Evolutionary conservation across 2,113 vertebrate genomes (phyloP), one percentile per base, ranked within the genome.

Genomic region (Pithys albifrons): DNA sequence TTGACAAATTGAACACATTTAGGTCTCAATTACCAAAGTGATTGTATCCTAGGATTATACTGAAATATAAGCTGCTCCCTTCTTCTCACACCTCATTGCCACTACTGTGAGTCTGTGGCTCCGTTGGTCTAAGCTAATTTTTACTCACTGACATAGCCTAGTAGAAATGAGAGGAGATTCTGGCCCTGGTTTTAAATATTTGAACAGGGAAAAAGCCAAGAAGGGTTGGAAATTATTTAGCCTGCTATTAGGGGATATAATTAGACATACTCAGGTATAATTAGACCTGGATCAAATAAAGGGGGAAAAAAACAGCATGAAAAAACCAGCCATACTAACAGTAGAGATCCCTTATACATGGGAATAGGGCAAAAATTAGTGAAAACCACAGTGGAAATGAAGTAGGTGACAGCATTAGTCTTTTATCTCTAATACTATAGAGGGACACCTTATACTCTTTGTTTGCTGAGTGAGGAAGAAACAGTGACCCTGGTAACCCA

Each of bases 171-270:
- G 58, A 89, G 31, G 64, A 94, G 82, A 94, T 86, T 90, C 83
- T 92, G 88, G 92, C 85, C 45, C 65, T 70, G 65, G 52, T 84
- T 95, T 96, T 92, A 96, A 96, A 96, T 97, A 93, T 96, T 96
- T 97, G 88, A 94, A 89, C 80, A 91, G 93, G 86, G 92, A 91
- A 94, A 97, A 96, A 93, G 95, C 96, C 96, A 97, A 96, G 86
- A 88, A 95, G n/a, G 73, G 49, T 66, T 97, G 83, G 95, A 94
- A 96, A 96, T 97, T 93, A 96, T 96, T 96, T 95, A 96, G 88
- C 88, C 73, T 96, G 88, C 90, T 96, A 96, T 94, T 97, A 90
- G 92, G 37, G 61, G 92, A 59, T 96, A 97, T 97, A 96, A 95
- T 97, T 96, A 96, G 93, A 92, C 88, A 89, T 95, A 81, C 86